These are phyloP conservation scores for Nephrotoma appendiculata DNA, from an alignment of 2,888 invertebrate genomes.

Conservation along the genomic window DNA sequence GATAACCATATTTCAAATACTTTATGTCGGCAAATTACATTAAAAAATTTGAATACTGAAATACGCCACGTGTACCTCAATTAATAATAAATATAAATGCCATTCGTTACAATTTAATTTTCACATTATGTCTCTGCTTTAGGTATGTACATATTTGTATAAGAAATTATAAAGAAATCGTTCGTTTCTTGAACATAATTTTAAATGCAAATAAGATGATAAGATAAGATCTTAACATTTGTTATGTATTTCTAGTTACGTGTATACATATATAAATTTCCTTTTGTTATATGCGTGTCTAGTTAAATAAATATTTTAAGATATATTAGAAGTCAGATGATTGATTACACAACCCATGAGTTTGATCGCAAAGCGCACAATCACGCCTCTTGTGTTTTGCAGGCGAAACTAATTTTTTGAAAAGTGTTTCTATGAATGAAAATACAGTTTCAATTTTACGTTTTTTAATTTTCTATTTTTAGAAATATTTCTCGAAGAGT, in stretches of 20 bases:
- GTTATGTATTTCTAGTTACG: not conserved
- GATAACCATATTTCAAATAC: no score
- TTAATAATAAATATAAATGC: not conserved
- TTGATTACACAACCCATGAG: not conserved
- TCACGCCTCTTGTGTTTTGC: not conserved
- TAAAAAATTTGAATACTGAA: not conserved
- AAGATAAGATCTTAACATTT: not conserved
- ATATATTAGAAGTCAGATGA: not conserved
- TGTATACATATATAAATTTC: not conserved
- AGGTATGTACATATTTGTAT: not conserved
- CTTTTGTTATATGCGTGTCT: not conserved
- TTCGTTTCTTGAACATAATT: not conserved
- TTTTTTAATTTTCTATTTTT: not conserved
- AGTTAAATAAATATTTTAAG: not conserved
- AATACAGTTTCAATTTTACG: not conserved
- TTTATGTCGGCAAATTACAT: no score
- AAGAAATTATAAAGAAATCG: not conserved
- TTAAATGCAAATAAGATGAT: not conserved
- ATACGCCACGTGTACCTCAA: not conserved
- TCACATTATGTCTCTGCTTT: not conserved
- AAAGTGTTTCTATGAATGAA: not conserved
- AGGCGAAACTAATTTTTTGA: not conserved
- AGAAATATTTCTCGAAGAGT: not conserved
- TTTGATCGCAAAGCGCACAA: not conserved
- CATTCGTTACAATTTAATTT: not conserved